Conservation (phyloP, 92 coral and sea anemone species). For the Ricordea florida region DNA sequence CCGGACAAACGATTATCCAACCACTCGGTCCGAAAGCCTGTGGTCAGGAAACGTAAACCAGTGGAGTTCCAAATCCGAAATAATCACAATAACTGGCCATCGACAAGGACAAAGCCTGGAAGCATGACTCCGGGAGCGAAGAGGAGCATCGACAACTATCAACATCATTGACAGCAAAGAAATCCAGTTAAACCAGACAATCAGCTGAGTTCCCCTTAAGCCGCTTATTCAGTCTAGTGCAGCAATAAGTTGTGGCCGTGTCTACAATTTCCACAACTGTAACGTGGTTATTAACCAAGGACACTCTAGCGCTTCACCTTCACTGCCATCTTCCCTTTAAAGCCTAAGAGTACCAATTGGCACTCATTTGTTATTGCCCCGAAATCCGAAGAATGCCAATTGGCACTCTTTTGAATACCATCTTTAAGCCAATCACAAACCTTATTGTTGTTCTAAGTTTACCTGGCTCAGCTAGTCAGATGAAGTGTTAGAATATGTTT, state of each 20-base stretch:
- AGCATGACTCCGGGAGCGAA: too few relatives aligned
- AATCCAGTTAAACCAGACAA: slow-evolving; percentile 27
- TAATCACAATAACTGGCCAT: too few relatives aligned
- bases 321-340: neutral
- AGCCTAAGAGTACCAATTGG: slow-evolving; percentile 6
- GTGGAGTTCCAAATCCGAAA: too few relatives aligned
- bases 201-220: slow-evolving; percentile 25
- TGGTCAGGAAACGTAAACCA: too few relatives aligned
- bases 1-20: slow-evolving; percentile 3
- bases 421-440: slow-evolving; percentile 16
- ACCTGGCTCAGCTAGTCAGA: slow-evolving; percentile 15
- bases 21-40: too few relatives aligned
- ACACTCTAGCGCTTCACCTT: too few relatives aligned
- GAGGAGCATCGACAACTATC: slow-evolving; percentile 4
- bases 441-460: neutral
- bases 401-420: neutral
- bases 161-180: slow-evolving; percentile 35
- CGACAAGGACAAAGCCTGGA: too few relatives aligned
- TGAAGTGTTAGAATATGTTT: slow-evolving; percentile 4
- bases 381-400: slow-evolving; percentile 12
- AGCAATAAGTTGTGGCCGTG: slow-evolving; percentile 13
- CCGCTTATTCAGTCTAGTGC: slow-evolving; percentile 26
- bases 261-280: slow-evolving; percentile 20
- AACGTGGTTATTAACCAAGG: slow-evolving; percentile 31
- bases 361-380: neutral